Evolutionary conservation across 2,888 invertebrate genomes (phyloP), one percentile per base, ranked within the genome.

Genomic region (Amphimallon solstitiale): DNA sequence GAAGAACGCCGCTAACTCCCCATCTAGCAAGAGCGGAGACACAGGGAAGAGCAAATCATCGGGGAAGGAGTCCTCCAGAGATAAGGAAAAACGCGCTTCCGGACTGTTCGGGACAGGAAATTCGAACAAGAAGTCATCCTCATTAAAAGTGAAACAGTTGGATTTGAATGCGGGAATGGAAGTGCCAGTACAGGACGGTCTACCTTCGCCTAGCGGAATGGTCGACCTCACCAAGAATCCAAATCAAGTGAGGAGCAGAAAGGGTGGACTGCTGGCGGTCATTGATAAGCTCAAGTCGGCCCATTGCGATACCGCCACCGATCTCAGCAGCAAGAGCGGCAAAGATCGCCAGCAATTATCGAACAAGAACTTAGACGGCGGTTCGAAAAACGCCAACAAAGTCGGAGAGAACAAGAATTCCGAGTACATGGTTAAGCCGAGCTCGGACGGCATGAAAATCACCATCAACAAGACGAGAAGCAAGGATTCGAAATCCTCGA

Each of bases 361-460:
- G 7, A 73, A 70, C 67, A 80, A 74, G 75, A 77, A 63, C 74
- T 77, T 54, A 73, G 79, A 67, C 65, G 62, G 63, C 14, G 67
- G 70, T 48, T 70, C 68, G 63, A 74, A 72, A 67, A 73, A 68
- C 48, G 67, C 73, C 4, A 72, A 73, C 60, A 79, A 82, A 74
- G 77, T 81, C 0, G 74, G 81, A 0, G 85, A 85, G 40, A 85
- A 83, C 66, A 91, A 91, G 82, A 91, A 91, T 77, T 90, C 91
- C 23, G 94, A 94, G 76, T 95, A 95, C 76, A 93, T 93, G 90
- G 93, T 95, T 0, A 95, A 95, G 77, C 92, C 92, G 14, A 93
- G 94, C 77, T 90, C 90, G 12, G 94, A 94, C 74, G 94, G 94
- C 2, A 93, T 96, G 84, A 96, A 95, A 81, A 88, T 96, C 62